phyloP scores from a whole-genome alignment of 2,888 invertebrate species.

The Fabriciana adippe region DNA sequence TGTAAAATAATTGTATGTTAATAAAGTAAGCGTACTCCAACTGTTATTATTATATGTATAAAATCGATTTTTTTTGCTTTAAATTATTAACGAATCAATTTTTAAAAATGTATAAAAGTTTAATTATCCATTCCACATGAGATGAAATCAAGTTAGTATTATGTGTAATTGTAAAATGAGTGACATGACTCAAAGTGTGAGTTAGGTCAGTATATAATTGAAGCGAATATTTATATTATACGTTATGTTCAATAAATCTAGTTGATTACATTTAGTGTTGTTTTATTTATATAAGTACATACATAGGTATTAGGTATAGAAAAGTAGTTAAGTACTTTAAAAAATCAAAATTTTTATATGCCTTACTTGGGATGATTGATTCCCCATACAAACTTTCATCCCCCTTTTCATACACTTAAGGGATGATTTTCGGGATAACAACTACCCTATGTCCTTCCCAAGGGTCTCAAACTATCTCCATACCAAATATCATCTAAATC shows the following conservation, averaged over 20 bases:
- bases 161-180: constrained; percentile 3
- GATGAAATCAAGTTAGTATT: neutral
- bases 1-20: neutral
- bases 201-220: neutral
- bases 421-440: too few species aligned
- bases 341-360: too few species aligned
- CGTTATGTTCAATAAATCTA: constrained; percentile 58
- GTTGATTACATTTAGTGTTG: constrained; percentile 41
- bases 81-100: neutral
- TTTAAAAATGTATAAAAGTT: too few species aligned
- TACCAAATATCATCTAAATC: too few species aligned
- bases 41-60: neutral
- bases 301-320: neutral
- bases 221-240: constrained; percentile 42
- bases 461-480: too few species aligned
- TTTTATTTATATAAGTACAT: constrained; percentile 9
- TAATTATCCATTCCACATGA: constrained; percentile 6
- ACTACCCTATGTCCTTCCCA: too few species aligned
- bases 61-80: neutral
- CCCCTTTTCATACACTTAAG: too few species aligned
- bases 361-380: too few species aligned
- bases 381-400: too few species aligned
- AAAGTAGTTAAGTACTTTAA: too few species aligned
- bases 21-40: too few species aligned
- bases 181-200: neutral